These are phyloP conservation scores for Aspidiotus destructor DNA, from an alignment of 2,888 invertebrate species.

Conservation along the genomic window DNA sequence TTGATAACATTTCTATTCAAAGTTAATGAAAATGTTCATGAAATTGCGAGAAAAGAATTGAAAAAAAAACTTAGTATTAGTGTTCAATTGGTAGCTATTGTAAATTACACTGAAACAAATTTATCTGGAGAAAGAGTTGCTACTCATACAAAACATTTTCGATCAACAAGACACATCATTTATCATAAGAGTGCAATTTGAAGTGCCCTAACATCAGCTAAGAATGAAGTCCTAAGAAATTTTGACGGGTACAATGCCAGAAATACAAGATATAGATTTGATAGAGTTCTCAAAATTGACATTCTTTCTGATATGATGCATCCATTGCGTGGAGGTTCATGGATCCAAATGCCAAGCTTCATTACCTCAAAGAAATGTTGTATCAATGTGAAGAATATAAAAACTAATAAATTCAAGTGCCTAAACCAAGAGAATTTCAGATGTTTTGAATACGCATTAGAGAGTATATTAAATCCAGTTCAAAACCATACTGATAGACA, in stretches of 20 bases:
- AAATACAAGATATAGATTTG: constrained; percentile 10
- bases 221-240: constrained; percentile 4
- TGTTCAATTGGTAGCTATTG: constrained; percentile 1
- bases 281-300: background rate
- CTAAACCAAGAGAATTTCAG: background rate
- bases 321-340: background rate
- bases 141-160: background rate
- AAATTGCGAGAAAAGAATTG: constrained; percentile 4
- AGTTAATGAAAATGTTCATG: background rate
- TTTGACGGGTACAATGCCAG: constrained; percentile 1
- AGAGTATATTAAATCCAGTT: constrained; percentile 1
- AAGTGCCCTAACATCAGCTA: constrained; percentile 5
- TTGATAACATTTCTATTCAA: no score
- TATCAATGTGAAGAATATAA: background rate
- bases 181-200: no score
- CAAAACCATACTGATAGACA: background rate
- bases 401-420: background rate
- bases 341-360: no score
- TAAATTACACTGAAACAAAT: background rate
- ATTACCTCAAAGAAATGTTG: no score
- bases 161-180: constrained; percentile 5
- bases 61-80: constrained; percentile 2
- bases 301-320: background rate
- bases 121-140: background rate
- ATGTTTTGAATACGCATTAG: no score